phyloP scores from a whole-genome alignment of 2,113 vertebrate genomes.

The Mobula hypostoma region DNA sequence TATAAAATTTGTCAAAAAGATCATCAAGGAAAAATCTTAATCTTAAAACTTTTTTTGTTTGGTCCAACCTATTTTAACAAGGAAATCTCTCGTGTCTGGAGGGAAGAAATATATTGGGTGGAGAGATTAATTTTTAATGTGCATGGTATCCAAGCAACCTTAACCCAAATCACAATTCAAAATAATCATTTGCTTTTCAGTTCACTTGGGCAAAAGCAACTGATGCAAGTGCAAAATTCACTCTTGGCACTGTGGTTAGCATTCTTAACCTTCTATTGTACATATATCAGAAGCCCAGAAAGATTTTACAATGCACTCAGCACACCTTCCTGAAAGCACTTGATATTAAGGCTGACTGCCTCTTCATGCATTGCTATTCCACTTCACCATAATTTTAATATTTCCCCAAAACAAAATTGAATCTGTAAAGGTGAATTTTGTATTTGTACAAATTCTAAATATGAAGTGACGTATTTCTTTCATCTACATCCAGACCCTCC shows the following conservation, averaged over 20 bases:
- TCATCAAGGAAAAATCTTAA: not conserved
- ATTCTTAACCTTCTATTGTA: not conserved
- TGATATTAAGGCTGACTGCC: not conserved
- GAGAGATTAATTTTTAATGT: not conserved
- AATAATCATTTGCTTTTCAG: not conserved
- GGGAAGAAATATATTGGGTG: not conserved
- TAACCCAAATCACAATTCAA: not conserved
- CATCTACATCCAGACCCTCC: slow-evolving; percentile 14
- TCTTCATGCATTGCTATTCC: not conserved
- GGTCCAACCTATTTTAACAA: not conserved
- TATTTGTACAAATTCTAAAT: not conserved
- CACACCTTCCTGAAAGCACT: not conserved
- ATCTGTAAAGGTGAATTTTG: not conserved
- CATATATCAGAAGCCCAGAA: not conserved
- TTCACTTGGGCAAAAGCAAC: not conserved
- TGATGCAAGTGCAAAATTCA: not conserved
- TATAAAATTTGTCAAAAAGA: not conserved
- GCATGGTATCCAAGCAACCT: not conserved
- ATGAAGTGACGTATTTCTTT: not conserved
- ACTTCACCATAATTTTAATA: not conserved
- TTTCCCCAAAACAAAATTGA: not conserved
- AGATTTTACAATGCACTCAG: not conserved
- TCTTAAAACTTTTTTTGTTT: not conserved
- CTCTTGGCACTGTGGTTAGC: too few relatives aligned
- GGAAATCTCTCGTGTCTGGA: not conserved